Conservation (phyloP, 2,888 invertebrate species). For the Pinctada fucata region DNA sequence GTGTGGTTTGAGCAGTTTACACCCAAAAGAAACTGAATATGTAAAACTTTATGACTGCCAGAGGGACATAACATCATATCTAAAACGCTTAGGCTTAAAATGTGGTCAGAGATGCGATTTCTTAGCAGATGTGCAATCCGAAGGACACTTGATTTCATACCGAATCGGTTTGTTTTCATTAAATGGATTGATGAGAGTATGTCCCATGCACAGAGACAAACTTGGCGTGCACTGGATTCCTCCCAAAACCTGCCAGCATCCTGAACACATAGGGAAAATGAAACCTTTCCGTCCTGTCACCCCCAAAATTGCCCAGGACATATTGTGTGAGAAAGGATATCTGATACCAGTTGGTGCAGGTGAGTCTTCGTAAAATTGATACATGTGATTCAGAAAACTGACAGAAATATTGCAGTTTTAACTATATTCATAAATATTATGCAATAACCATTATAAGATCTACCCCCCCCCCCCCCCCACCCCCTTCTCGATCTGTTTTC, state of each 20-base stretch:
- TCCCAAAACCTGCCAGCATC: background rate
- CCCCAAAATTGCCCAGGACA: background rate
- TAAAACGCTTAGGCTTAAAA: too few species aligned
- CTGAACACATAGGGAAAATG: background rate
- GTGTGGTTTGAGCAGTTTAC: too few species aligned
- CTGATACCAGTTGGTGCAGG: slow-evolving; percentile 6
- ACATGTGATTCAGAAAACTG: too few species aligned
- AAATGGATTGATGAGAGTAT: background rate
- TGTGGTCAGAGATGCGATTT: too few species aligned
- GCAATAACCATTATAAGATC: too few species aligned
- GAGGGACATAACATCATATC: too few species aligned
- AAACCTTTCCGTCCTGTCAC: background rate
- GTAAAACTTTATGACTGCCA: too few species aligned
- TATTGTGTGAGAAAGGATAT: slow-evolving; percentile 1
- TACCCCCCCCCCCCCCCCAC: too few species aligned
- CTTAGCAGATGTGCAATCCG: background rate
- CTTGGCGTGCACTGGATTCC: background rate
- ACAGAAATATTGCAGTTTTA: too few species aligned
- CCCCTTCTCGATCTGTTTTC: too few species aligned
- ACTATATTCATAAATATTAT: too few species aligned
- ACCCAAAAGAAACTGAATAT: too few species aligned
- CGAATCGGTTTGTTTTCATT: background rate
- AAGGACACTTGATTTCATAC: background rate
- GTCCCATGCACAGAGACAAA: background rate
- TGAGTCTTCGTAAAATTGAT: background rate